phyloP scores from a whole-genome alignment of 2,113 vertebrate genomes.

The Sceloporus tristichus region DNA sequence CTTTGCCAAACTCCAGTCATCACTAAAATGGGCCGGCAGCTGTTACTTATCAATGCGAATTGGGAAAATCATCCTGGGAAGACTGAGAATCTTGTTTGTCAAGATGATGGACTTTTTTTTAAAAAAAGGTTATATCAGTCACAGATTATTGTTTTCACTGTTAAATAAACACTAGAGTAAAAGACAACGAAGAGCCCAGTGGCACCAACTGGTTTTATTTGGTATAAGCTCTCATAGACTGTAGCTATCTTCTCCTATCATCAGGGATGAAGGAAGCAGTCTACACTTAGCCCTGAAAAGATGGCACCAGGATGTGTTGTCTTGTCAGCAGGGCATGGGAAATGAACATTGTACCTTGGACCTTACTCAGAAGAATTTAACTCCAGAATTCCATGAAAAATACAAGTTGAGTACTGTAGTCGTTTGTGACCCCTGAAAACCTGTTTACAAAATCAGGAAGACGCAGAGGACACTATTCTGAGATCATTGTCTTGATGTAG shows the following conservation, averaged over 20 bases:
- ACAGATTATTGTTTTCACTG: conserved; percentile 43
- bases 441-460: neutral
- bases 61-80: conserved; percentile 56
- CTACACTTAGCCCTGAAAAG: neutral
- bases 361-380: neutral
- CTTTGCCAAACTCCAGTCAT: conserved; percentile 64
- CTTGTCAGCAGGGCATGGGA: neutral
- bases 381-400: neutral
- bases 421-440: neutral
- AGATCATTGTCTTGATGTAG: neutral
- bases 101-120: conserved; percentile 26
- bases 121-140: conserved; percentile 46
- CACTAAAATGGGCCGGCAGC: conserved; percentile 69
- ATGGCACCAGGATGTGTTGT: neutral
- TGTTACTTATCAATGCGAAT: conserved; percentile 72
- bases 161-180: conserved; percentile 61
- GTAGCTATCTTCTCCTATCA: conserved; percentile 30
- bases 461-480: conserved; percentile 8
- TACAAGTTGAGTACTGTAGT: neutral
- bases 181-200: neutral
- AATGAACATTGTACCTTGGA: neutral
- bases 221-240: too few species aligned
- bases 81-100: conserved; percentile 57
- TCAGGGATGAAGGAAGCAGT: neutral
- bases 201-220: too few species aligned